Percentiles rank a stretch among this genome's conserved stretches.
phyloP scores from a whole-genome alignment of 2,888 invertebrate genomes.

The Hirtodrosophila duncani region DNA sequence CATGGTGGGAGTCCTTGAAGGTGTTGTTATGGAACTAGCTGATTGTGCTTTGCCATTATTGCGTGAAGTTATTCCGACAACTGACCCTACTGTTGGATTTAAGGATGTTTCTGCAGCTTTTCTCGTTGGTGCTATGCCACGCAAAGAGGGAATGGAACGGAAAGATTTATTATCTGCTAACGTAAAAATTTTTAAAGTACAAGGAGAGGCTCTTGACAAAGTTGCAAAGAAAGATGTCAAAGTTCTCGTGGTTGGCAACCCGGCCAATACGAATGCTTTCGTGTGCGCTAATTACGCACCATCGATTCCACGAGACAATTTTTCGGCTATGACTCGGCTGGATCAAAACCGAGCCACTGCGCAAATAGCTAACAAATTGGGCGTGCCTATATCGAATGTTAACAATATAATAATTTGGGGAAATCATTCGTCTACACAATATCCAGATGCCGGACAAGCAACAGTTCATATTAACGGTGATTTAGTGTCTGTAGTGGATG shows the following conservation, averaged over 20 bases:
- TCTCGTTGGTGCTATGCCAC: conserved; percentile 98
- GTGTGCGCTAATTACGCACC: conserved; percentile 97
- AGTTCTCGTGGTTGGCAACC: conserved; percentile 98
- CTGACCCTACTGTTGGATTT: conserved; percentile 94
- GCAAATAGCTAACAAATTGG: conserved; percentile 87
- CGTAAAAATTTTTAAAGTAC: conserved; percentile 98
- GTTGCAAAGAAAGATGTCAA: conserved; percentile 95
- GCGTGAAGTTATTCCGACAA: conserved; percentile 90
- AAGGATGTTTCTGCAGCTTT: conserved; percentile 97
- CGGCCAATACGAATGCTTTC: conserved; percentile 98
- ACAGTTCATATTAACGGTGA: conserved; percentile 77
- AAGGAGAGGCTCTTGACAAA: conserved; percentile 95
- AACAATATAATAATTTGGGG: conserved; percentile 99
- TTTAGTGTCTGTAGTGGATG: conserved; percentile 82
- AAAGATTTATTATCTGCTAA: conserved; percentile 98
- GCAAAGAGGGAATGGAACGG: conserved; percentile 98
- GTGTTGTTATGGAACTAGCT: conserved; percentile 97
- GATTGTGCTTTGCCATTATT: conserved; percentile 97
- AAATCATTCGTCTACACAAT: conserved; percentile 99
- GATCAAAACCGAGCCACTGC: conserved; percentile 98
- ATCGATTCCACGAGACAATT: conserved; percentile 96
- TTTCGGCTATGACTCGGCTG: conserved; percentile 97
- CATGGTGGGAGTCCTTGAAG: conserved; percentile 97
- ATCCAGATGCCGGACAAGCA: conserved; percentile 84
- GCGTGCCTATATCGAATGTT: conserved; percentile 85